Percentiles rank a stretch among this genome's conserved stretches.
phyloP scores from a whole-genome alignment of 1,140 invertebrate genomes.

The Littorina saxatilis region DNA sequence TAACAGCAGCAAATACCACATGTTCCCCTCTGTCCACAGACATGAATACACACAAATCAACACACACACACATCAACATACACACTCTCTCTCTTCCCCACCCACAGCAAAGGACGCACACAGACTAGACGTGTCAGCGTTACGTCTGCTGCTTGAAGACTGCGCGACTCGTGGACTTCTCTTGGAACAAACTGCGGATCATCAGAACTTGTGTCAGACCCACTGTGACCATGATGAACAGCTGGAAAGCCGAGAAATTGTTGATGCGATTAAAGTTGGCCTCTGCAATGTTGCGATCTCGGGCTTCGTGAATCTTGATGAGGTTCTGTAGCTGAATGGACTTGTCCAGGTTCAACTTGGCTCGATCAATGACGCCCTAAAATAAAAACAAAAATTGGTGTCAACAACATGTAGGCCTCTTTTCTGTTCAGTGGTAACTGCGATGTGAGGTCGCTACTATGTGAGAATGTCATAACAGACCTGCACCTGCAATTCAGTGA shows the following conservation, averaged over 20 bases:
- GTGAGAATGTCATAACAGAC: too few relatives aligned
- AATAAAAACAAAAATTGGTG: constrained; percentile 46
- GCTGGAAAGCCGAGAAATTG: constrained; percentile 83
- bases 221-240: constrained; percentile 83
- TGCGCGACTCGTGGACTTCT: constrained; percentile 65
- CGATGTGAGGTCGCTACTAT: too few relatives aligned
- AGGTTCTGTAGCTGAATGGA: constrained; percentile 84
- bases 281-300: constrained; percentile 88
- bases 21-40: neutral
- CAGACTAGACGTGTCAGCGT: neutral
- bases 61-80: too few relatives aligned
- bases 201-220: constrained; percentile 82
- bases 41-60: neutral
- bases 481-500: too few relatives aligned
- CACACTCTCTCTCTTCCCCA: neutral
- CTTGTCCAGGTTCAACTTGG: constrained; percentile 80
- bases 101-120: neutral
- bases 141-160: constrained; percentile 31
- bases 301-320: constrained; percentile 83
- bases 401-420: too few relatives aligned
- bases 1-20: neutral
- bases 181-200: constrained; percentile 83
- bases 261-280: constrained; percentile 85
- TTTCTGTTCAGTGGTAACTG: too few relatives aligned
- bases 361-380: constrained; percentile 79